These are phyloP conservation scores for Drosophila malerkotliana DNA, from an alignment of 1,140 invertebrate species.

Conservation along the genomic window DNA sequence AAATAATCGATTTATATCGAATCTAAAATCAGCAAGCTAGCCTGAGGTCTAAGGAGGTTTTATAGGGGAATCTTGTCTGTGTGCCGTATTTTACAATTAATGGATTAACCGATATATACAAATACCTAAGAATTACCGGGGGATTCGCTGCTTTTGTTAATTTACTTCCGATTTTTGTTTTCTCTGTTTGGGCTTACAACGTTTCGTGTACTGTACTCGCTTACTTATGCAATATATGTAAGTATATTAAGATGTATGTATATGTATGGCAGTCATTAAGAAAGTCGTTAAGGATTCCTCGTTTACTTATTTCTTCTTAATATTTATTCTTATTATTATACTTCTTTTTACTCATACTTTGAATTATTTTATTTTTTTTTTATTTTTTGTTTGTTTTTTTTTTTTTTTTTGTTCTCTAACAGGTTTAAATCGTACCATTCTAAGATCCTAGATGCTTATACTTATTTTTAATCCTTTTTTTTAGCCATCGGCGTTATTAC, in stretches of 20 bases:
- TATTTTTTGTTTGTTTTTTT: conserved; percentile 5
- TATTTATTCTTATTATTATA: conserved; percentile 19
- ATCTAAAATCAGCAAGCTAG: neutral
- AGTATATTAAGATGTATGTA: conserved; percentile 39
- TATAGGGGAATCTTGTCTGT: neutral
- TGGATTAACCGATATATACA: conserved; percentile 17
- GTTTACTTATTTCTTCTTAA: conserved; percentile 41
- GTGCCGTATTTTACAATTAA: conserved; percentile 35
- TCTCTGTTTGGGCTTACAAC: conserved; percentile 15
- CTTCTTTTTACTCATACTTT: conserved; percentile 10
- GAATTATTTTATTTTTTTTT: conserved; percentile 6
- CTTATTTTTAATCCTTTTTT: conserved; percentile 38
- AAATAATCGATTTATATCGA: neutral
- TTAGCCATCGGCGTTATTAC: conserved; percentile 18
- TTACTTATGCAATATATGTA: conserved; percentile 32
- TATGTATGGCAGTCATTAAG: conserved; percentile 78
- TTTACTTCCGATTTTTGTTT: neutral
- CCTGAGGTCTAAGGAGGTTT: neutral
- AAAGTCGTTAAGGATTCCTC: conserved; percentile 79
- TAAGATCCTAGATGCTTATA: conserved; percentile 62
- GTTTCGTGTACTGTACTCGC: conserved; percentile 14
- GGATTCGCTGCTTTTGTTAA: neutral
- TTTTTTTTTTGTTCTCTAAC: conserved; percentile 12
- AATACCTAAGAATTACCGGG: conserved; percentile 6
- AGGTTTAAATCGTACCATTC: conserved; percentile 48